Evolutionary conservation across 1,140 invertebrate genomes (phyloP).

Genomic region (Tetramorium alpestre): DNA sequence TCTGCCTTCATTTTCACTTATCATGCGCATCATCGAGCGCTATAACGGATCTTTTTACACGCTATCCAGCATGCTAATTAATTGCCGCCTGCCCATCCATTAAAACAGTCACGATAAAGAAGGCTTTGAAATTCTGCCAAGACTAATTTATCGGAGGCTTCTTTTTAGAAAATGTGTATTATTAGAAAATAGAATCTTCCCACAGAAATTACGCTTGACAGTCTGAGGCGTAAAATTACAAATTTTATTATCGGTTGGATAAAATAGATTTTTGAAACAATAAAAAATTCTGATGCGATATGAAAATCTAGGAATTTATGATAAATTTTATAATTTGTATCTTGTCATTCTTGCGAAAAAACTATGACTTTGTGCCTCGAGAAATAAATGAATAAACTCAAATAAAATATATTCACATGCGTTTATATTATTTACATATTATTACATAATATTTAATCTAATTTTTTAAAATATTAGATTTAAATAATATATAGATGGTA

Average conservation of each 20-base stretch:
- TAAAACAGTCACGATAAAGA: slow-evolving; percentile 15
- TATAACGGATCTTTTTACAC: background rate
- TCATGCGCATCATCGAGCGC: slow-evolving; percentile 23
- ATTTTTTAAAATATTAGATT: background rate
- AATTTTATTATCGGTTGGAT: background rate
- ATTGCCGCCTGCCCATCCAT: background rate
- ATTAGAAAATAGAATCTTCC: slow-evolving; percentile 32
- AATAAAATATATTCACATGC: background rate
- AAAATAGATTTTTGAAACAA: background rate
- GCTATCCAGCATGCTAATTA: slow-evolving; percentile 17
- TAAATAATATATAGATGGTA: background rate
- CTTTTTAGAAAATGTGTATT: slow-evolving; percentile 5
- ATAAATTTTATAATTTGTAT: background rate
- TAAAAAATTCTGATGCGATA: background rate
- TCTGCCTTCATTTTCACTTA: slow-evolving; percentile 19
- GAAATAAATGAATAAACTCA: background rate
- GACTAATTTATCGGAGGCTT: background rate
- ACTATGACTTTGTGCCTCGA: background rate
- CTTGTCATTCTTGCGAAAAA: background rate
- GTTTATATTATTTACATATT: background rate
- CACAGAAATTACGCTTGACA: background rate
- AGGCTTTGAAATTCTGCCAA: slow-evolving; percentile 30
- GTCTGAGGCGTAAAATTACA: background rate
- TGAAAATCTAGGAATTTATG: background rate
- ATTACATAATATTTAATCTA: background rate